Evolutionary conservation across 2,797 vertebrate genomes (phyloP).

Genomic region (Acanthiza pusilla): DNA sequence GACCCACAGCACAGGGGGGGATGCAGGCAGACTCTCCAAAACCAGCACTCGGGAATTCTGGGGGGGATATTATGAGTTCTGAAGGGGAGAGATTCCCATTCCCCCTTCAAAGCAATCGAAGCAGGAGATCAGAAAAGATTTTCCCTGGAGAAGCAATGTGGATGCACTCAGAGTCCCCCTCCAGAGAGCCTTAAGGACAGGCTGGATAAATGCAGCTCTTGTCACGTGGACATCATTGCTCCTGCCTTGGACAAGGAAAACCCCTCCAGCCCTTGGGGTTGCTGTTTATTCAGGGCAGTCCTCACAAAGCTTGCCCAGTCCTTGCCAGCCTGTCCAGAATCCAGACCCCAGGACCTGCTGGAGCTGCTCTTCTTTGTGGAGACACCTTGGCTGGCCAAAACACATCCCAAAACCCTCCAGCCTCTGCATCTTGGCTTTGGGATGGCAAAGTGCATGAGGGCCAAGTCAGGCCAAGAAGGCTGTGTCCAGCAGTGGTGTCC

Average conservation of each 20-base stretch:
- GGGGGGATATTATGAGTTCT: not conserved
- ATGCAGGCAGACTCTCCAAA: not conserved
- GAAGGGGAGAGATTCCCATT: not conserved
- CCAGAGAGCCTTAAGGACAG: not conserved
- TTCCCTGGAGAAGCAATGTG: not conserved
- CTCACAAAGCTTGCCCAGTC: not conserved
- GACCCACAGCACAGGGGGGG: not conserved
- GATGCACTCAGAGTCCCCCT: not conserved
- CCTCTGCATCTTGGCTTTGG: not conserved
- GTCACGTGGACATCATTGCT: fast-evolving
- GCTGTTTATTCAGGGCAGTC: not conserved
- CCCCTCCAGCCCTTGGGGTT: not conserved
- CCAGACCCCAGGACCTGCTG: not conserved
- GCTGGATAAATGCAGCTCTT: not conserved
- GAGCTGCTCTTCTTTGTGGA: not conserved
- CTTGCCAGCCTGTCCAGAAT: not conserved
- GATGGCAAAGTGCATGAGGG: not conserved
- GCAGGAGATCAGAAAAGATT: not conserved
- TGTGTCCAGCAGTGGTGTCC: not conserved
- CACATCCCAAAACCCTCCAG: not conserved
- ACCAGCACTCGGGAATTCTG: not conserved
- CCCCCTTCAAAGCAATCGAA: not conserved
- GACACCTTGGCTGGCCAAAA: not conserved
- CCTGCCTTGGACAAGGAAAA: not conserved
- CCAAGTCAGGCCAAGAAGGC: not conserved